Percentiles rank a stretch among this genome's conserved stretches.
These are phyloP conservation scores for Pandemis corylana DNA, from an alignment of 2,888 invertebrate species.

Conservation along the genomic window DNA sequence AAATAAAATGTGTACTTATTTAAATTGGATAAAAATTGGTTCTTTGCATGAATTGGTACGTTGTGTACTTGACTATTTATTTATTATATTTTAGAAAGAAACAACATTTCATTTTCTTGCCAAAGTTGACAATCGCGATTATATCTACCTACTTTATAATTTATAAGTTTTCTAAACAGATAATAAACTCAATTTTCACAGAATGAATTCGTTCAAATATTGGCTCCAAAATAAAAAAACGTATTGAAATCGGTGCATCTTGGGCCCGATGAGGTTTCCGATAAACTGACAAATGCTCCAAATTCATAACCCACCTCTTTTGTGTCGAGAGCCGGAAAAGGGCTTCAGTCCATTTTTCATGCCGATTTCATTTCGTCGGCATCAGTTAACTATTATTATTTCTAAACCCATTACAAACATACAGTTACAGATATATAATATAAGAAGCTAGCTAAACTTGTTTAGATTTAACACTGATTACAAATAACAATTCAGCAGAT, in stretches of 20 bases:
- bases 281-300: neutral
- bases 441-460: neutral
- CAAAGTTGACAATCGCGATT: no score
- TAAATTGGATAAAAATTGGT: no score
- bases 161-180: no score
- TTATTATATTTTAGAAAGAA: no score
- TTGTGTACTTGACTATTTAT: no score
- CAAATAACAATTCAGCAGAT: neutral
- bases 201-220: neutral
- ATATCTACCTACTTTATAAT: no score
- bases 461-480: neutral
- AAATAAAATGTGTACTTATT: no score
- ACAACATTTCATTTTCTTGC: no score
- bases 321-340: neutral
- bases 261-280: neutral
- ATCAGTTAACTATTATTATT: neutral
- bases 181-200: neutral
- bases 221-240: neutral
- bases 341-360: neutral
- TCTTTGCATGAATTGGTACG: no score
- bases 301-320: constrained; percentile 1
- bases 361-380: neutral
- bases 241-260: neutral
- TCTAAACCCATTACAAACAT: neutral
- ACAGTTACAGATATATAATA: neutral